These are phyloP conservation scores for Hyles lineata DNA, from an alignment of 2,888 invertebrate species.

Conservation along the genomic window DNA sequence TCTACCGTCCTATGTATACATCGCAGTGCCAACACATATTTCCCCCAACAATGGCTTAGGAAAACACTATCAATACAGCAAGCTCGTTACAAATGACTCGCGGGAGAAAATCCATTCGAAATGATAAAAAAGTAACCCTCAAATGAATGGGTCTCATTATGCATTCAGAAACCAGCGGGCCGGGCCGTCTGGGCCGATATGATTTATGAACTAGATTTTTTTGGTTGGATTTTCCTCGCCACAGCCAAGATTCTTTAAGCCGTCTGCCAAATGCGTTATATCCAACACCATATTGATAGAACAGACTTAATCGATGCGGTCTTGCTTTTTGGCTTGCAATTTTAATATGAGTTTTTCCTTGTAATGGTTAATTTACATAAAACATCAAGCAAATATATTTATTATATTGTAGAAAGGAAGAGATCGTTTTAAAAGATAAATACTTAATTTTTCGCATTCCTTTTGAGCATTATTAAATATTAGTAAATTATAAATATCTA, in stretches of 20 bases:
- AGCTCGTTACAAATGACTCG: conserved; percentile 40
- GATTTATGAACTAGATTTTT: conserved; percentile 75
- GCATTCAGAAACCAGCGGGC: conserved; percentile 66
- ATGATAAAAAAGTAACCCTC: conserved; percentile 68
- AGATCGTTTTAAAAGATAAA: too few species aligned
- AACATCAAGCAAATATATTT: not conserved
- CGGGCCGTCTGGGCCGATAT: conserved; percentile 71
- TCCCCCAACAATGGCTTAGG: conserved; percentile 26
- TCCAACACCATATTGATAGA: conserved; percentile 77
- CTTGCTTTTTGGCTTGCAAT: conserved; percentile 50
- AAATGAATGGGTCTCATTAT: conserved; percentile 73
- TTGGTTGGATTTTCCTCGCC: conserved; percentile 68
- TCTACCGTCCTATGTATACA: not conserved
- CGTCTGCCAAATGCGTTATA: conserved; percentile 66
- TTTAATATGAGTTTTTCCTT: conserved; percentile 24
- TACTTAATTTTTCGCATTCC: too few species aligned
- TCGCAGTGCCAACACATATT: conserved; percentile 24
- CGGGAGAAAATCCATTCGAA: conserved; percentile 55
- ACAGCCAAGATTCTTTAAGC: conserved; percentile 63
- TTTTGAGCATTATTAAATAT: too few species aligned
- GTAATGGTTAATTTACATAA: not conserved
- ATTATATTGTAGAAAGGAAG: not conserved
- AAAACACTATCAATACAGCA: conserved; percentile 39
- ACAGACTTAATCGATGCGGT: conserved; percentile 63
- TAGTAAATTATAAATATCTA: too few species aligned